These are phyloP conservation scores for Oceanodroma leucorhoa DNA, from an alignment of 2,797 vertebrate genomes.

Conservation along the genomic window DNA sequence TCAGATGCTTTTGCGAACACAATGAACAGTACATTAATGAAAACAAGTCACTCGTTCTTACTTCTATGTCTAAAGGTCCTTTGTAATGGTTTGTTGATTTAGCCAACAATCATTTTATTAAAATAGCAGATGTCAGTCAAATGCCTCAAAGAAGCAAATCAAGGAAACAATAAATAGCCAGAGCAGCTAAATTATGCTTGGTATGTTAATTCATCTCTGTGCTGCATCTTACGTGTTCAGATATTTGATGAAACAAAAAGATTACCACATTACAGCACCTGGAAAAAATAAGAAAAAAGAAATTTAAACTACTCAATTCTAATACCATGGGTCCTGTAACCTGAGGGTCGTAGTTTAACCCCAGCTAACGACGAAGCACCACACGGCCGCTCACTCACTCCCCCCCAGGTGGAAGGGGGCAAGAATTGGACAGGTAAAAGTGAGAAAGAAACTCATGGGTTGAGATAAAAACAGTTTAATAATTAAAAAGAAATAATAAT, in stretches of 20 bases:
- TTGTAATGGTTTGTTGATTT: constrained; percentile 23
- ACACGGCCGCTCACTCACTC: neutral
- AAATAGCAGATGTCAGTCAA: neutral
- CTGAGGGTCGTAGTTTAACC: neutral
- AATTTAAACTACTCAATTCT: neutral
- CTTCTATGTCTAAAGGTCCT: neutral
- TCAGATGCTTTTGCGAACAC: neutral
- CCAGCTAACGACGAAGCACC: neutral
- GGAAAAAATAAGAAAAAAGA: neutral
- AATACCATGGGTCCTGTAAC: neutral
- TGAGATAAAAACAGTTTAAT: neutral
- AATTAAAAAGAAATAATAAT: neutral
- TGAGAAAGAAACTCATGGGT: neutral
- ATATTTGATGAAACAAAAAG: neutral
- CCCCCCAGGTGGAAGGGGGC: rapidly evolving
- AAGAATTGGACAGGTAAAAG: neutral
- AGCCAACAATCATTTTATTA: neutral
- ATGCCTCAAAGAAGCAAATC: neutral
- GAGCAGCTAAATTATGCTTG: neutral
- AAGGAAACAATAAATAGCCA: neutral
- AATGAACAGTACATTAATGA: neutral
- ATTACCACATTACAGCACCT: neutral
- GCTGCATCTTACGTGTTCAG: neutral
- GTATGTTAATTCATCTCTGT: neutral
- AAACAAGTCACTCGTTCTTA: neutral